Base-by-base conservation (phyloP, 2,113 vertebrate species). In the Epinephelus moara region DNA sequence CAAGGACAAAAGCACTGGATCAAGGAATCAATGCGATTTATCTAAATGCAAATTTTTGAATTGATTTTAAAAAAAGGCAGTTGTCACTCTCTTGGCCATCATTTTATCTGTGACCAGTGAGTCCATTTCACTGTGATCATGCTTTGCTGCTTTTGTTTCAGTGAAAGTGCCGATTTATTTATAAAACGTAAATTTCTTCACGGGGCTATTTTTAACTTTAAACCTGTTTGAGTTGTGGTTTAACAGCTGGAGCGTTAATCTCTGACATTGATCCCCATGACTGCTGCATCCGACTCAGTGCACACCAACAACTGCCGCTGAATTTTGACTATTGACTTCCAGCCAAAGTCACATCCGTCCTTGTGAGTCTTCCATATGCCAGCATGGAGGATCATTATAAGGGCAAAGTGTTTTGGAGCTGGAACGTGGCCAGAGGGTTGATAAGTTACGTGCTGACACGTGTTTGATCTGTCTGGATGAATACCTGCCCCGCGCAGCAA, bases 361-460 rank as follows among this genome's bases (percentile, higher is more conserved):
- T 71, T 55, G 60, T 37, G 27, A 72, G n/a, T 73, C 68, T 74
- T 78, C 68, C 64, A 70, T 30, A 59, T 42, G 25, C 56, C 66
- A 27, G 11, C 23, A 17, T 19, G 25, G 73, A 82, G 75, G 72
- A 80, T 84, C 67, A 67, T 64, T 59, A 77, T 86, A 70, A 81
- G 82, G 66, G 55, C 84, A 92, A 62, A 82, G 70, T 40, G 49
- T 61, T 82, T 68, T 30, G 70, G 33, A 88, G 64, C 64, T 85
- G 80, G 85, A 88, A 40, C 37, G 60, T 59, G 70, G 62, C 89
- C 89, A 89, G 52, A 53, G 81, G 21, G 37, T 66, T 85, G 80
- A 84, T 85, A 74, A 77, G 75, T 70, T 52, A 23, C 89, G 84
- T 80, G 84, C 84, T 88, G 90, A 88, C 88, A 90, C 55, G n/a